Evolutionary conservation across 2,888 invertebrate genomes (phyloP), one percentile per base, ranked within the genome.

Genomic region (Drepana falcataria): DNA sequence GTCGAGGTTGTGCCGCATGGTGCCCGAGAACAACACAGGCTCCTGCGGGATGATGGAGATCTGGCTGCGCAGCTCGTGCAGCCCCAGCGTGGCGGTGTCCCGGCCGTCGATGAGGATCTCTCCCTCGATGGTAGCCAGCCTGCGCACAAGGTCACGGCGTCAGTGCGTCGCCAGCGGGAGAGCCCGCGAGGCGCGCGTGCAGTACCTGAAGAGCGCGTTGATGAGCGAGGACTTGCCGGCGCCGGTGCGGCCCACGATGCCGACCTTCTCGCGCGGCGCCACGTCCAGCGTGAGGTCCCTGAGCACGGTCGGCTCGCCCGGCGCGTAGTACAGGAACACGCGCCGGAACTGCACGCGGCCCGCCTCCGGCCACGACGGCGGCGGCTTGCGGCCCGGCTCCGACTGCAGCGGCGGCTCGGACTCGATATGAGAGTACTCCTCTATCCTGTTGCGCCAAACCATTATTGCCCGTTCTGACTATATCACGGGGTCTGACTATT

Each of bases 21-120:
- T 92, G 21, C 93, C 93, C 2, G 92, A 91, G 71, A 95, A 93
- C 1, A 93, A 71, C n/a, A 93, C 87, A 1, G 93, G 93, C 55
- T 92, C 92, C 73, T 93, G 92, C 1, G 93, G 93, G 56, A 94
- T 94, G 49, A 94, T 94, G 0, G 94, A 93, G 57, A 94, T 92
- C 63, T 90, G 91, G 0, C 92, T 86, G 9, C 94, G 81, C 1
- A 94, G 78, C 75, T 95, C 93, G 70, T 95, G 94, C 35, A 96
- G 86, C 0, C 96, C 96, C 59, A 98, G 80, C 3, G 87, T 80
- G 0, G 92, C 92, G 0, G 94, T 95, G 71, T 96, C 94, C 2
- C 95, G 90, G 0, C 92, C 94, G 81, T 99, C 99, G 64, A 99
- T 96, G 54, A 93, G 77, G 48, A 99, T 94, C 35, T 92, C 88